Percentiles rank a stretch among this genome's conserved stretches.
Conservation (phyloP, 2,113 vertebrate species). For the Accipiter cooperii region DNA sequence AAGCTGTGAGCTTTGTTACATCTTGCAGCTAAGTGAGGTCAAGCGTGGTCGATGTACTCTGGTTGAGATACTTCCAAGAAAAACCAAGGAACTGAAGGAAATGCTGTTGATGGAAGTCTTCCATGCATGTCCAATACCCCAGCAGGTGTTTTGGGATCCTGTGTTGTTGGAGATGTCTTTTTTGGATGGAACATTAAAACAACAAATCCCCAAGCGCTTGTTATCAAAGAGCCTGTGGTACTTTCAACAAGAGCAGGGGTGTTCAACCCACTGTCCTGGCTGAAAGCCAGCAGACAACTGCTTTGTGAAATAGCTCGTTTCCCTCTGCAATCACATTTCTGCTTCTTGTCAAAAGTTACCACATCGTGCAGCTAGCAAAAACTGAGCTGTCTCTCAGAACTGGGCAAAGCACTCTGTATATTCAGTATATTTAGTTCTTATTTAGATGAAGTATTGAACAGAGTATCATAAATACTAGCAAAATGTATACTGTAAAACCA, state of each 20-base stretch:
- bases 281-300: background rate
- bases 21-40: constrained; percentile 46
- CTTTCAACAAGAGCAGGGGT: constrained; percentile 45
- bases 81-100: constrained; percentile 36
- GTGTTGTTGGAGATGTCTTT: constrained; percentile 43
- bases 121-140: constrained; percentile 38
- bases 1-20: constrained; percentile 25
- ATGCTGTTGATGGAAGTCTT: constrained; percentile 48
- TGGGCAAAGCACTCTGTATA: background rate
- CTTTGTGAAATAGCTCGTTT: background rate
- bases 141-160: constrained; percentile 55
- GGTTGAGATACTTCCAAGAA: constrained; percentile 50
- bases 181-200: constrained; percentile 54
- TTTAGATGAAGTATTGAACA: background rate
- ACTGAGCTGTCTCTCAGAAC: fast-evolving
- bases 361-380: background rate
- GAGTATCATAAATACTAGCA: background rate
- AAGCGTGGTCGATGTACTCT: constrained; percentile 16
- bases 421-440: background rate
- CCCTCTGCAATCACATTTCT: background rate
- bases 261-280: constrained; percentile 53
- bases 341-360: background rate
- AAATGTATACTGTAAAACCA: background rate
- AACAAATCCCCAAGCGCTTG: constrained; percentile 61
- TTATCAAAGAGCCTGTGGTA: constrained; percentile 61